These are phyloP conservation scores for Syrphus vitripennis DNA, from an alignment of 2,888 invertebrate genomes.

Conservation along the genomic window DNA sequence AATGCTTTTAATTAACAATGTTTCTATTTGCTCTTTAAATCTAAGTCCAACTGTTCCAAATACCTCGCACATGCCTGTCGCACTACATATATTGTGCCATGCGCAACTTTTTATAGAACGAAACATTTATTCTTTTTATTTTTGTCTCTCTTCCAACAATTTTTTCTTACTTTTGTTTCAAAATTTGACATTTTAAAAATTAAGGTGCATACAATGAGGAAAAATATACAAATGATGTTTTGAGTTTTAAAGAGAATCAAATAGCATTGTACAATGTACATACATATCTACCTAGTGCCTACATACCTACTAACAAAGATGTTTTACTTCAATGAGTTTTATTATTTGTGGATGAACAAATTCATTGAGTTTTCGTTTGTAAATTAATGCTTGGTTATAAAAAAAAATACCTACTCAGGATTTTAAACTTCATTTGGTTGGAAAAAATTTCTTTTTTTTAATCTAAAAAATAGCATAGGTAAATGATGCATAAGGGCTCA, in stretches of 20 bases:
- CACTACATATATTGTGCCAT: neutral
- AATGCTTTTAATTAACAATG: neutral
- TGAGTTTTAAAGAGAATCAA: neutral
- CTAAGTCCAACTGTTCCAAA: neutral
- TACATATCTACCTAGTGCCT: no score
- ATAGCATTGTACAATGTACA: no score
- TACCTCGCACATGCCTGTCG: neutral
- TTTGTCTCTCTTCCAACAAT: neutral
- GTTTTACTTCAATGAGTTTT: neutral
- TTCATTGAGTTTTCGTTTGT: neutral
- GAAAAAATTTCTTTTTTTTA: neutral
- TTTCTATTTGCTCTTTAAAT: neutral
- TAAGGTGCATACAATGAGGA: neutral
- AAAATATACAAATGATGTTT: neutral
- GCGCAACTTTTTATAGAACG: neutral
- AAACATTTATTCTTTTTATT: neutral
- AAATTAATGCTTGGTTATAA: neutral
- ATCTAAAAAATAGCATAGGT: neutral
- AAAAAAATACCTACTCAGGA: neutral
- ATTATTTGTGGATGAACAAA: neutral
- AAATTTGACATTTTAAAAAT: conserved; percentile 4
- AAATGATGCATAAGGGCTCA: neutral
- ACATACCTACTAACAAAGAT: neutral
- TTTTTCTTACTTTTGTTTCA: neutral
- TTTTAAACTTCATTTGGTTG: neutral